Evolutionary conservation across 2,797 vertebrate genomes (phyloP).

Genomic region (Chelmon rostratus): DNA sequence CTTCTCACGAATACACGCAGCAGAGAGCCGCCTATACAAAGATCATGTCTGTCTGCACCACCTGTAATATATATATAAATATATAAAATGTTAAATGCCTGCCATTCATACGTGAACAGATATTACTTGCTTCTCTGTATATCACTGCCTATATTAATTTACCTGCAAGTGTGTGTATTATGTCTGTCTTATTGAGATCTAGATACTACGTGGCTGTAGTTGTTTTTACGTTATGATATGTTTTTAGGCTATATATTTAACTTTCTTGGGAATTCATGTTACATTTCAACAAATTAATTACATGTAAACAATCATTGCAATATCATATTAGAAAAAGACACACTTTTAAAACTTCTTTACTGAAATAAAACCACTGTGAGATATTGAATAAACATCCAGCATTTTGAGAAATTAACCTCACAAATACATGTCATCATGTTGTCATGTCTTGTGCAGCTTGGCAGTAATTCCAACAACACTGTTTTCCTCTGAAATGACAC

Average conservation of each 20-base stretch:
- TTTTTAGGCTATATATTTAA: background rate
- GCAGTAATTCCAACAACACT: conserved; percentile 4
- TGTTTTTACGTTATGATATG: background rate
- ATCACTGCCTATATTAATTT: background rate
- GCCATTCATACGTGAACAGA: conserved; percentile 2
- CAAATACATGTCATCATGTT: background rate
- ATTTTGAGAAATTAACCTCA: background rate
- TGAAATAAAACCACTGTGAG: background rate
- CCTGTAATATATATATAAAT: conserved; percentile 29
- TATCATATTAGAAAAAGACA: background rate
- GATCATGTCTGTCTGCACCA: conserved; percentile 54
- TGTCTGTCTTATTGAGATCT: background rate
- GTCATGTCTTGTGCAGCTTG: conserved; percentile 14
- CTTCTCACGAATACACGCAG: conserved; percentile 45
- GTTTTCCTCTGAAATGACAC: conserved; percentile 23
- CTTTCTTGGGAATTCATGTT: background rate
- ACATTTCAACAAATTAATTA: background rate
- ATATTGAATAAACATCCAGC: background rate
- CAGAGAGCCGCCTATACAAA: conserved; percentile 18
- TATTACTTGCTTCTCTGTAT: background rate
- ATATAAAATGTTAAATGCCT: background rate
- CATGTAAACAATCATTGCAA: background rate
- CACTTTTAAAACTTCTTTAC: background rate
- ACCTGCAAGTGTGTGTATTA: background rate
- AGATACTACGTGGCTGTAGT: background rate